Percentiles rank a stretch among this genome's conserved stretches.
phyloP scores from a whole-genome alignment of 2,888 invertebrate genomes.

The Neoitamus cyanurus region DNA sequence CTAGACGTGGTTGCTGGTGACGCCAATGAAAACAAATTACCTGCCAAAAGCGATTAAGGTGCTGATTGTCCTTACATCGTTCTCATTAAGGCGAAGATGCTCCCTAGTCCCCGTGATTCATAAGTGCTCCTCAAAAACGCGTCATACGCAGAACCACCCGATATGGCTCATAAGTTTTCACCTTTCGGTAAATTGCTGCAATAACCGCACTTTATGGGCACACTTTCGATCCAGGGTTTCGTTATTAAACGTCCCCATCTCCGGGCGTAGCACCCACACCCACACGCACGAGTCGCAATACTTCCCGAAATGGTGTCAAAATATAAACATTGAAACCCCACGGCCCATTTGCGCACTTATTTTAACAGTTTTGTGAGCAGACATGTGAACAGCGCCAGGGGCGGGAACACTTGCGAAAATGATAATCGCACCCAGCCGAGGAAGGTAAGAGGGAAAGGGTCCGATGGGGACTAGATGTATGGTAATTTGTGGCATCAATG shows the following conservation, averaged over 20 bases:
- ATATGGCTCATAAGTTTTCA: slow-evolving; percentile 17
- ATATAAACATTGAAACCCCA: slow-evolving; percentile 51
- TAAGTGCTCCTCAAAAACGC: background rate
- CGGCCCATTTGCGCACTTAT: slow-evolving; percentile 40
- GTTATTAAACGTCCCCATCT: background rate
- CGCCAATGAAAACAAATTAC: background rate
- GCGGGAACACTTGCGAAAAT: slow-evolving; percentile 46
- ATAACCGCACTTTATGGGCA: slow-evolving; percentile 15
- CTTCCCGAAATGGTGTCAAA: slow-evolving; percentile 50
- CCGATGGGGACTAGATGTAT: slow-evolving; percentile 48
- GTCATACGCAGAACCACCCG: background rate
- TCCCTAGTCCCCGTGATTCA: background rate
- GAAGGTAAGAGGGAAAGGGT: slow-evolving; percentile 27
- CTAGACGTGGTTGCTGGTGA: background rate
- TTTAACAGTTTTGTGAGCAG: slow-evolving; percentile 35
- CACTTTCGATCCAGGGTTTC: slow-evolving; percentile 11
- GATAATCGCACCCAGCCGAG: slow-evolving; percentile 49
- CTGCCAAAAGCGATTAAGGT: background rate
- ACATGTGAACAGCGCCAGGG: slow-evolving; percentile 12
- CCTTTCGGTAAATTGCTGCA: slow-evolving; percentile 35
- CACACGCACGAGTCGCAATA: slow-evolving; percentile 30
- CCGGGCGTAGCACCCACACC: background rate
- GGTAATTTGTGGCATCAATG: slow-evolving; percentile 52
- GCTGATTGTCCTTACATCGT: background rate
- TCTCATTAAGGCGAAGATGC: background rate